These are phyloP conservation scores for Clarias magur DNA, from an alignment of 2,113 vertebrate species.

Conservation along the genomic window DNA sequence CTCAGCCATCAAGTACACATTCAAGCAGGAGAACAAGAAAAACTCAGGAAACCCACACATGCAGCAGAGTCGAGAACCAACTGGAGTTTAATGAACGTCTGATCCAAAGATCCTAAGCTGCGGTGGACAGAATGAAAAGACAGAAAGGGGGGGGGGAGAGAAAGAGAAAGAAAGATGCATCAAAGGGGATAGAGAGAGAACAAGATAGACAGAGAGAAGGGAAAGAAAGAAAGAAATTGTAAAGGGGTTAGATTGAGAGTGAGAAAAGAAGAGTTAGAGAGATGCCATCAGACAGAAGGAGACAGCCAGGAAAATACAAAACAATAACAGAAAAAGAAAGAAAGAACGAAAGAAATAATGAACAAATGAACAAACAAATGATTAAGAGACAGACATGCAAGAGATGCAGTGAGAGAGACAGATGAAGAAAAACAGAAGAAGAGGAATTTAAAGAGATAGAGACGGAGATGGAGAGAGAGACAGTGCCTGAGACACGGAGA, in stretches of 20 bases:
- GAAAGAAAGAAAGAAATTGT: neutral
- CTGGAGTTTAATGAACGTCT: constrained; percentile 44
- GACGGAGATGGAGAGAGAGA: neutral
- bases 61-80: constrained; percentile 9
- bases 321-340: neutral
- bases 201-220: neutral
- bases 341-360: neutral
- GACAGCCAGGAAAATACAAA: constrained; percentile 35
- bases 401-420: constrained; percentile 48
- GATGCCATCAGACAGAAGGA: neutral
- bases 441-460: neutral
- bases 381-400: neutral
- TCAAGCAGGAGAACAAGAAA: constrained; percentile 36
- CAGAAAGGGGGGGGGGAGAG: constrained; percentile 55
- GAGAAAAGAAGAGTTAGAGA: constrained; percentile 41
- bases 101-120: constrained; percentile 33
- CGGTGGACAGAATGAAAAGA: constrained; percentile 63
- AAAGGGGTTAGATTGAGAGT: neutral
- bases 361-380: neutral
- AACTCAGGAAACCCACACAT: constrained; percentile 34
- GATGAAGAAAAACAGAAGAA: constrained; percentile 40
- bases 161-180: constrained; percentile 54
- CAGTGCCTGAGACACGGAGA: neutral
- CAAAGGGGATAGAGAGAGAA: constrained; percentile 1
- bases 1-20: constrained; percentile 79